These are phyloP conservation scores for Hydrochoerus hydrochaeris DNA, from an alignment of 2,113 vertebrate genomes.

Conservation along the genomic window DNA sequence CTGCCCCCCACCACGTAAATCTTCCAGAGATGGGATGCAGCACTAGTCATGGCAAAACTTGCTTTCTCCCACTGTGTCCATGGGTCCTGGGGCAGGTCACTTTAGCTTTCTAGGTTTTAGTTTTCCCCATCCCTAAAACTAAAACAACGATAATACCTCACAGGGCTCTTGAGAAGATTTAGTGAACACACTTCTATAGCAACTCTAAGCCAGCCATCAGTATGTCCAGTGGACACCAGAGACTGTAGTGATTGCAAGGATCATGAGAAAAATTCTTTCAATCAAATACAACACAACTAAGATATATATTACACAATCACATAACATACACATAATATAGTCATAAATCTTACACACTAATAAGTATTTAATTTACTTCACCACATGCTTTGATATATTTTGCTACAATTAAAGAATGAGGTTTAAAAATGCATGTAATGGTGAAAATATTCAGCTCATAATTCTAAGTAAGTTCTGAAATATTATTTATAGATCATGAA, in stretches of 20 bases:
- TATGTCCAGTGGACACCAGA: neutral
- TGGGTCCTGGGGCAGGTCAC: neutral
- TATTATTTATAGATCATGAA: conserved; percentile 34
- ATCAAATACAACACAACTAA: neutral
- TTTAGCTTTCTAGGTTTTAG: neutral
- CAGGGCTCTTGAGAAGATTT: neutral
- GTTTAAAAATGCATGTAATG: conserved; percentile 8
- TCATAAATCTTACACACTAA: neutral
- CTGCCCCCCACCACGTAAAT: neutral
- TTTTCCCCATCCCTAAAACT: neutral
- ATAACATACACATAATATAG: neutral
- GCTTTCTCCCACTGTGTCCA: neutral
- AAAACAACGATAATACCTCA: neutral
- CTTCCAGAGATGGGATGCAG: neutral
- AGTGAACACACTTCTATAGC: neutral
- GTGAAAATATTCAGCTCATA: conserved; percentile 59
- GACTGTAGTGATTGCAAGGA: neutral
- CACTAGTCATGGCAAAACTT: neutral
- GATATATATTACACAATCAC: neutral
- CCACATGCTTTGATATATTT: conserved; percentile 53
- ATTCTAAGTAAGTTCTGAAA: conserved; percentile 43
- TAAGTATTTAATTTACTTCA: conserved; percentile 52
- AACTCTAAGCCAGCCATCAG: neutral
- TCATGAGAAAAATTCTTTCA: neutral
- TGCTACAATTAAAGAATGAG: neutral